A percentile compares a stretch with the other conserved stretches of the same genome.
These are phyloP conservation scores for Leptinotarsa defecta DNA, from an alignment of 1,140 invertebrate genomes.

Conservation along the genomic window DNA sequence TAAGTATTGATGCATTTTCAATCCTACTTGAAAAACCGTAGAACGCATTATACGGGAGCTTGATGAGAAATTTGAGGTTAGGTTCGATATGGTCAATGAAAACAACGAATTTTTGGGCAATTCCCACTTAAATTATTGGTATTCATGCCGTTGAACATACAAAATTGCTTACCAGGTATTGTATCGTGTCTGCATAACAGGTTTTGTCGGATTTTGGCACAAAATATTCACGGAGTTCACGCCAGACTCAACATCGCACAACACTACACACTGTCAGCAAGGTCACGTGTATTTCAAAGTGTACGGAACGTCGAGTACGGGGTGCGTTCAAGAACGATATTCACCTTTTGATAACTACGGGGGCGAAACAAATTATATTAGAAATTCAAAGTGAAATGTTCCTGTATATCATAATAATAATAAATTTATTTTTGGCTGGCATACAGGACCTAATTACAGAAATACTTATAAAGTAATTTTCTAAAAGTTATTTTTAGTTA, in stretches of 20 bases:
- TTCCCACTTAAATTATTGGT: not conserved
- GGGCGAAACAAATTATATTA: not conserved
- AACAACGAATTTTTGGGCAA: not conserved
- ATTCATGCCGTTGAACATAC: not conserved
- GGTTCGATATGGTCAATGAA: not conserved
- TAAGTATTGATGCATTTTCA: not conserved
- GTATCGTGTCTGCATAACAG: not conserved
- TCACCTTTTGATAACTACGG: not conserved
- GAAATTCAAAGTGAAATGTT: no score
- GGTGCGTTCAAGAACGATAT: not conserved
- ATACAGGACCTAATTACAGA: no score
- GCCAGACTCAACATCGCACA: slow-evolving; percentile 41
- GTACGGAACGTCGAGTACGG: not conserved
- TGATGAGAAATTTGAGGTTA: slow-evolving; percentile 48
- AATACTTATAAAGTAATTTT: no score
- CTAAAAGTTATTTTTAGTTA: no score
- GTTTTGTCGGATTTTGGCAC: not conserved
- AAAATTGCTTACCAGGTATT: slow-evolving; percentile 17
- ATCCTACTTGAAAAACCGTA: not conserved
- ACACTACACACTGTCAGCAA: slow-evolving; percentile 29
- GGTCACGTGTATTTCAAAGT: not conserved
- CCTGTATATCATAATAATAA: no score
- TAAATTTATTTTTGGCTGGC: no score
- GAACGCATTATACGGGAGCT: slow-evolving; percentile 32
- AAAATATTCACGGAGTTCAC: slow-evolving; percentile 27